A percentile compares a stretch with the other conserved stretches of the same genome.
Conservation (phyloP, 1,140 invertebrate species). For the Artemia franciscana region DNA sequence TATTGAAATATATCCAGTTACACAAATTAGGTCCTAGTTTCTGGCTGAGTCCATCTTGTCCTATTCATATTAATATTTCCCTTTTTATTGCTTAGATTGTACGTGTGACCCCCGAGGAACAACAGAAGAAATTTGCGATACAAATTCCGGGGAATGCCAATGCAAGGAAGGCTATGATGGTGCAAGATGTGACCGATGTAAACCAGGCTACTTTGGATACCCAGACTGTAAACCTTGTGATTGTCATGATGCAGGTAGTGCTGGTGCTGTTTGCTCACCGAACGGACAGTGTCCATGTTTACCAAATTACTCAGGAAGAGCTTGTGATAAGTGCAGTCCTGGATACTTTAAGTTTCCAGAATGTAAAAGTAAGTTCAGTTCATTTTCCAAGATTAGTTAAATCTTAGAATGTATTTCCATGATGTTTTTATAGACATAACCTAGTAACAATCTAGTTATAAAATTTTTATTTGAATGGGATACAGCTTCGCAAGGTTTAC, state of each 20-base stretch:
- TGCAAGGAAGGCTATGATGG: constrained; percentile 82
- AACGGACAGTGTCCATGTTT: constrained; percentile 80
- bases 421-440: no score
- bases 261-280: constrained; percentile 48
- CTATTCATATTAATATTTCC: no score
- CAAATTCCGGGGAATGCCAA: constrained; percentile 53
- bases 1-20: no score
- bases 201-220: constrained; percentile 60
- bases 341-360: constrained; percentile 85
- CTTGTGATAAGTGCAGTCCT: constrained; percentile 80
- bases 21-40: no score
- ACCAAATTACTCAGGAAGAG: constrained; percentile 63
- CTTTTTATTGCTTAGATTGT: no score
- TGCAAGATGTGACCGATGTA: constrained; percentile 65
- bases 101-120: constrained; percentile 78
- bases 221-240: constrained; percentile 68
- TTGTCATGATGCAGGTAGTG: constrained; percentile 55
- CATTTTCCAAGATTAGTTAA: no score
- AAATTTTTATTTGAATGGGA: no score
- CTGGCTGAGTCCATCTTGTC: no score
- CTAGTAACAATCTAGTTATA: no score
- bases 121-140: constrained; percentile 59
- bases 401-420: no score
- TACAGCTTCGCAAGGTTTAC: no score
- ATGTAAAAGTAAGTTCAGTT: constrained; percentile 64